phyloP scores from a whole-genome alignment of 2,113 vertebrate species.

The Tetraodon nigroviridis region DNA sequence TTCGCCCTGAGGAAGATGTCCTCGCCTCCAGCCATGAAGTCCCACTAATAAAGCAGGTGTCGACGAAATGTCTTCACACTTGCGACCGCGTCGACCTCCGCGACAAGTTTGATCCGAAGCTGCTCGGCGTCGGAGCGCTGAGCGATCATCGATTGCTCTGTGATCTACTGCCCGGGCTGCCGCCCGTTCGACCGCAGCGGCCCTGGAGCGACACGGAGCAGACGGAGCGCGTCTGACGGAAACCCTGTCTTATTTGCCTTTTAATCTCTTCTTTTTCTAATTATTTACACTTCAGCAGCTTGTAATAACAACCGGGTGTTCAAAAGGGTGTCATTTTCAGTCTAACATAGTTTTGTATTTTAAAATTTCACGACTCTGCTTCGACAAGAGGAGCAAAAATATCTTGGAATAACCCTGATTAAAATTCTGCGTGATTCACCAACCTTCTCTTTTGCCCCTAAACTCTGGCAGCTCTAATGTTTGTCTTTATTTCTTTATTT shows the following conservation, averaged over 20 bases:
- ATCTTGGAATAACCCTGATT: background rate
- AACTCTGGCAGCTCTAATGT: background rate
- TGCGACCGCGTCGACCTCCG: background rate
- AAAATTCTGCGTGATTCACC: background rate
- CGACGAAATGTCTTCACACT: background rate
- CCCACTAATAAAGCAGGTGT: background rate
- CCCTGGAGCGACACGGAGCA: background rate
- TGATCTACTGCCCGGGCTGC: constrained; percentile 35
- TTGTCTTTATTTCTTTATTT: background rate
- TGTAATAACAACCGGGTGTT: too few species aligned
- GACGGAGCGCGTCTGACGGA: background rate
- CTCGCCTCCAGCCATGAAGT: constrained; percentile 56
- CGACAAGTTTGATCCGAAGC: background rate
- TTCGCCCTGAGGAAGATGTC: constrained; percentile 69
- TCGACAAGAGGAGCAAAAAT: background rate
- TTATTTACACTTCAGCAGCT: too few species aligned
- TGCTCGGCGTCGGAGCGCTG: background rate
- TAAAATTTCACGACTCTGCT: too few species aligned
- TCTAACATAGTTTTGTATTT: too few species aligned
- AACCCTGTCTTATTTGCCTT: too few species aligned
- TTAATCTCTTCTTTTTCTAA: background rate
- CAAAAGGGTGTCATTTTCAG: too few species aligned
- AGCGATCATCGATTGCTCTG: constrained; percentile 4
- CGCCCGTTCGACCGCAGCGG: background rate
- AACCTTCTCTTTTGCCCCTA: background rate